Conservation (phyloP, 2,113 vertebrate genomes). For the Calyptommatus sinebrachiatus region DNA sequence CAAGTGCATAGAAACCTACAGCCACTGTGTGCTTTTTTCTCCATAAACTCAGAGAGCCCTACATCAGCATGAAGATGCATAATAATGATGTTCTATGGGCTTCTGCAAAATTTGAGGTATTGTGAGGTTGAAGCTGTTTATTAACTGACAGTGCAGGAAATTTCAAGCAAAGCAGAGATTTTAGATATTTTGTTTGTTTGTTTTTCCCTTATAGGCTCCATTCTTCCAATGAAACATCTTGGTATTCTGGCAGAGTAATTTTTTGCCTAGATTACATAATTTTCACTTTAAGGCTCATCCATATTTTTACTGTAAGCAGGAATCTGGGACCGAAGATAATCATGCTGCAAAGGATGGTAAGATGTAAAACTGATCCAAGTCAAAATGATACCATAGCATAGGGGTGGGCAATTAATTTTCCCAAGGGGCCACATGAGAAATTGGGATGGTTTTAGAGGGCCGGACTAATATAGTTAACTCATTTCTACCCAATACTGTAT, state of each 20-base stretch:
- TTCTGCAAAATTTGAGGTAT: not conserved
- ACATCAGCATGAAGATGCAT: not conserved
- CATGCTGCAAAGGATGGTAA: slow-evolving; percentile 94
- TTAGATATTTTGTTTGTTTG: not conserved
- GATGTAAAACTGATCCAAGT: slow-evolving; percentile 31
- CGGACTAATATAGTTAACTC: too few relatives aligned
- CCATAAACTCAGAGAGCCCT: too few relatives aligned
- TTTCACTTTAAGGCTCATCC: slow-evolving; percentile 93
- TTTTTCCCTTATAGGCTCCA: slow-evolving; percentile 63
- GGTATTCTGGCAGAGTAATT: slow-evolving; percentile 87
- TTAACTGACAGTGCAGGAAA: not conserved
- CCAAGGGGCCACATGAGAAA: too few relatives aligned
- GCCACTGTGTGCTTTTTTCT: too few relatives aligned
- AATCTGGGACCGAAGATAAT: slow-evolving; percentile 97
- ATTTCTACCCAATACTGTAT: too few relatives aligned
- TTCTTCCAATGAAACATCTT: slow-evolving; percentile 66
- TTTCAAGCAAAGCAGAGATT: not conserved
- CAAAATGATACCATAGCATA: not conserved
- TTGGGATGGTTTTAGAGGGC: too few relatives aligned
- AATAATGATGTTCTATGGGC: not conserved
- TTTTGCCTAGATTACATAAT: slow-evolving; percentile 96
- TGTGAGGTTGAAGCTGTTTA: not conserved
- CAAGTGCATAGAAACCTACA: too few relatives aligned
- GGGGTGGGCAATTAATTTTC: too few relatives aligned
- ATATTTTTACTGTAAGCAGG: slow-evolving; percentile 95